These are phyloP conservation scores for Perodicticus potto DNA, from an alignment of 2,797 vertebrate species.

Conservation along the genomic window DNA sequence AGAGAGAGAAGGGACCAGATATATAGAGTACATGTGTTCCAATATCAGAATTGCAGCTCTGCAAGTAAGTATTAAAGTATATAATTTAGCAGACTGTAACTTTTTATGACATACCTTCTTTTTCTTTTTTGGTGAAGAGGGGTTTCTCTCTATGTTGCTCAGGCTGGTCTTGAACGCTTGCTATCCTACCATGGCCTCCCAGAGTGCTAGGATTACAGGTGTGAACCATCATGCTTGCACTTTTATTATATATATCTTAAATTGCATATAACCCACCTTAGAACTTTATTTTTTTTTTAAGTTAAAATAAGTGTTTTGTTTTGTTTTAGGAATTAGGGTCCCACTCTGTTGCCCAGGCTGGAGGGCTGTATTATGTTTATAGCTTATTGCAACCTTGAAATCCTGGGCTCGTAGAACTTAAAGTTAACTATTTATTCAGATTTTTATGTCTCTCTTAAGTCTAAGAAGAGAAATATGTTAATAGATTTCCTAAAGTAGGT, in stretches of 20 bases:
- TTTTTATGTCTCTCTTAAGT: slow-evolving; percentile 55
- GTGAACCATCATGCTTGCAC: background rate
- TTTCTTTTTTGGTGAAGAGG: background rate
- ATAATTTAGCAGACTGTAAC: slow-evolving; percentile 57
- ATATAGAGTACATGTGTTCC: background rate
- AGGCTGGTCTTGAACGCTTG: background rate
- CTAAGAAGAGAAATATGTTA: background rate
- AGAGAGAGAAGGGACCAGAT: background rate
- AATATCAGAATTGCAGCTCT: slow-evolving; percentile 64
- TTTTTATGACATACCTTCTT: slow-evolving; percentile 26
- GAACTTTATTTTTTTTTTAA: background rate
- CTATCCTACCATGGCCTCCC: background rate
- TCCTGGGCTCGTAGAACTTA: background rate
- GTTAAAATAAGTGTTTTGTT: background rate
- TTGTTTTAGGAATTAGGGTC: background rate
- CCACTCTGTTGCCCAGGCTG: background rate
- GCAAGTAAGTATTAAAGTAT: slow-evolving; percentile 61
- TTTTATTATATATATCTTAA: slow-evolving; percentile 33
- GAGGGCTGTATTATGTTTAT: background rate
- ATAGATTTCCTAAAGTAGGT: slow-evolving; percentile 24
- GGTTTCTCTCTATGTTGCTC: background rate
- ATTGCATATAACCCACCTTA: slow-evolving; percentile 32
- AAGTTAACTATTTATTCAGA: background rate
- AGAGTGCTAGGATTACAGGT: background rate
- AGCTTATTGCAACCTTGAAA: background rate